Conservation (phyloP, 1,140 invertebrate species). For the Eurytemora carolleeae region DNA sequence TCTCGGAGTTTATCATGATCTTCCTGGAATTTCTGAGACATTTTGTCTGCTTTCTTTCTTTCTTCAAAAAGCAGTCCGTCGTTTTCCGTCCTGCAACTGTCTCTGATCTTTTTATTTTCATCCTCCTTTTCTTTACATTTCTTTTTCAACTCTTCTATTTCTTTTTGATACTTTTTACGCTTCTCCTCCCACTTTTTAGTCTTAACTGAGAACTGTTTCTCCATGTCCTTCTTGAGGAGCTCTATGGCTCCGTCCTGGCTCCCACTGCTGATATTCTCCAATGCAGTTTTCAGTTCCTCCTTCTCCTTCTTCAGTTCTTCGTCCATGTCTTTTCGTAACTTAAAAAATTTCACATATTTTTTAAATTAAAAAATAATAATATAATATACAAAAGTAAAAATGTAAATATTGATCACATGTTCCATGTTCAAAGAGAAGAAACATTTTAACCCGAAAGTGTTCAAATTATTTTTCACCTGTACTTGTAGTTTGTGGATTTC, state of each 20-base stretch:
- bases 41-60: not conserved
- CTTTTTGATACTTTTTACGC: not conserved
- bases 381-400: no score
- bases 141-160: constrained; percentile 7
- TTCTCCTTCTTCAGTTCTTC: not conserved
- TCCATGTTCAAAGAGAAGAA: no score
- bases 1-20: constrained; percentile 7
- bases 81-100: not conserved
- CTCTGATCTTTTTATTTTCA: not conserved
- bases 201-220: not conserved
- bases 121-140: constrained; percentile 3
- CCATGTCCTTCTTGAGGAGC: not conserved
- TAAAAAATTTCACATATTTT: no score
- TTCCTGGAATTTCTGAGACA: constrained; percentile 3
- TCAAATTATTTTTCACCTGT: constrained; percentile 7
- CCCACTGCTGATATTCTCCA: not conserved
- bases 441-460: no score
- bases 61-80: constrained; percentile 9
- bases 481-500: constrained; percentile 6
- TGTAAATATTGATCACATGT: no score
- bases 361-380: no score
- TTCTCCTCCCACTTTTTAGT: not conserved
- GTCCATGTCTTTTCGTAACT: not conserved
- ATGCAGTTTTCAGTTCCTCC: not conserved
- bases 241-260: not conserved